Evolutionary conservation across 1,140 invertebrate species (phyloP).

Genomic region (Lepidurus arcticus): DNA sequence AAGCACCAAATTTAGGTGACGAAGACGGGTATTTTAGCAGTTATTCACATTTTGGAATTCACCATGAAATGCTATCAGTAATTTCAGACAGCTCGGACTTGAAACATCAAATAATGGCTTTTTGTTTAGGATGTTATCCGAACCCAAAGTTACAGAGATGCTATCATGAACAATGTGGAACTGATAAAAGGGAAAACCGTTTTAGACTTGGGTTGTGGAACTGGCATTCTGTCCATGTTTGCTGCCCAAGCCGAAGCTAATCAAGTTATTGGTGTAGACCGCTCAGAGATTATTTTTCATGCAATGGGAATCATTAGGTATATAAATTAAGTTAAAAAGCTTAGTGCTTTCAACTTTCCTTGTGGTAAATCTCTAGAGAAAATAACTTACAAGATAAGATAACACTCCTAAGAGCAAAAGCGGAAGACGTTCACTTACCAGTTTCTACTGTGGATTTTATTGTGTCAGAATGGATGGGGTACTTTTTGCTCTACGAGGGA

Average conservation of each 20-base stretch:
- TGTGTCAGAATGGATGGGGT: slow-evolving; percentile 99
- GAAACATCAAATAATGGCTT: slow-evolving; percentile 43
- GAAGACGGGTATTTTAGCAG: slow-evolving; percentile 86
- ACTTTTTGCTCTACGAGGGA: slow-evolving; percentile 94
- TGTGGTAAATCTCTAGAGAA: slow-evolving; percentile 52
- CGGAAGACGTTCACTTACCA: slow-evolving; percentile 77
- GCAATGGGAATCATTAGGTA: slow-evolving; percentile 80
- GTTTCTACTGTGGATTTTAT: slow-evolving; percentile 86
- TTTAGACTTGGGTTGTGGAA: slow-evolving; percentile 94
- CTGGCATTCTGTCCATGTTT: slow-evolving; percentile 92
- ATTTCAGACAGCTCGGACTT: slow-evolving; percentile 40
- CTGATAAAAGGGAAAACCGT: slow-evolving; percentile 70
- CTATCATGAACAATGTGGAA: slow-evolving; percentile 75
- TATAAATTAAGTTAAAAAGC: slow-evolving; percentile 28
- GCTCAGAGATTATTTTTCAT: slow-evolving; percentile 79
- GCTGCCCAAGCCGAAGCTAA: slow-evolving; percentile 87
- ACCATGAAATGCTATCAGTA: slow-evolving; percentile 88
- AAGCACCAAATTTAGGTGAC: slow-evolving; percentile 44
- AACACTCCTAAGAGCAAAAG: slow-evolving; percentile 70
- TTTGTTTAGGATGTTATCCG: slow-evolving; percentile 70
- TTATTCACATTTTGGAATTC: slow-evolving; percentile 96
- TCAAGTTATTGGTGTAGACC: slow-evolving; percentile 88
- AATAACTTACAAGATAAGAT: slow-evolving; percentile 67
- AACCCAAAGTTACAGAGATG: slow-evolving; percentile 87
- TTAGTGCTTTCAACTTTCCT: background rate